Percentiles rank a stretch among this genome's conserved stretches.
Evolutionary conservation across 2,113 vertebrate genomes (phyloP).

Genomic region (Muntiacus reevesi): DNA sequence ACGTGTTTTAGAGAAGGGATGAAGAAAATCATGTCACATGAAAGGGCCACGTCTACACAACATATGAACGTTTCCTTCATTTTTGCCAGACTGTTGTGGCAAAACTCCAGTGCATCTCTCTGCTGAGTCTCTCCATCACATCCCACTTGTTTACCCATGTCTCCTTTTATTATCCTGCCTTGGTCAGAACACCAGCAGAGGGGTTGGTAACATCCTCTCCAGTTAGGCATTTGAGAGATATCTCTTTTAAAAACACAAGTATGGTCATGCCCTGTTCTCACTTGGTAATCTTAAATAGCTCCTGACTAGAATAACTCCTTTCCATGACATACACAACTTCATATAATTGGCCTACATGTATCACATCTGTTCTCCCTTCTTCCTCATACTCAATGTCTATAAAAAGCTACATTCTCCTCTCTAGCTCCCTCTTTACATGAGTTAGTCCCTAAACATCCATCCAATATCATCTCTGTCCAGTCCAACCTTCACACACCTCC

Average conservation of each 20-base stretch:
- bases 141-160: not conserved
- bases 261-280: not conserved
- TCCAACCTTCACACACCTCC: not conserved
- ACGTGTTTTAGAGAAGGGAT: not conserved
- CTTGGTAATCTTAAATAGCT: not conserved
- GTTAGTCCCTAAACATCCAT: not conserved
- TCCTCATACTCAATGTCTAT: not conserved
- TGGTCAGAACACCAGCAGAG: not conserved
- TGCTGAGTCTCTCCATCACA: not conserved
- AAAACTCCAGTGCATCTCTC: not conserved
- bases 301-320: not conserved
- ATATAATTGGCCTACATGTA: not conserved
- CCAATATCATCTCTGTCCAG: not conserved
- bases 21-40: not conserved
- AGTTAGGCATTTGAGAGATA: not conserved
- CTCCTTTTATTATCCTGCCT: not conserved
- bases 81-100: not conserved
- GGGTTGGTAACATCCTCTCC: not conserved
- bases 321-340: not conserved
- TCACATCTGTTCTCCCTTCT: not conserved
- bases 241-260: not conserved
- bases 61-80: not conserved
- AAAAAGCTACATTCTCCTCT: not conserved
- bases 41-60: not conserved
- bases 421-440: not conserved